phyloP scores from a whole-genome alignment of 2,113 vertebrate genomes.

The Sminthopsis crassicaudata region DNA sequence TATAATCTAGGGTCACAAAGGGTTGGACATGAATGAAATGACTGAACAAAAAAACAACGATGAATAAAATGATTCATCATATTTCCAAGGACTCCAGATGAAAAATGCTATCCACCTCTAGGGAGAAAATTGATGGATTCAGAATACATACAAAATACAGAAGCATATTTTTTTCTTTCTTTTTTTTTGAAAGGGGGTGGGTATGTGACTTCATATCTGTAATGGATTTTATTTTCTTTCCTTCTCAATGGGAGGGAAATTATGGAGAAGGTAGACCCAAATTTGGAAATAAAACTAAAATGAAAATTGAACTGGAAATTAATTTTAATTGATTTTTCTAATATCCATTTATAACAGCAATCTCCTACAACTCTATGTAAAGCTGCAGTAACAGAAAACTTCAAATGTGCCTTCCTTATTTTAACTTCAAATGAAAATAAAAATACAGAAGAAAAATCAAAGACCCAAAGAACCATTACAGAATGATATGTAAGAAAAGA shows the following conservation, averaged over 20 bases:
- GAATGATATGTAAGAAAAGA: not conserved
- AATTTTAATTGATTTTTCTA: not conserved
- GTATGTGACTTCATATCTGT: not conserved
- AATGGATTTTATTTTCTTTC: not conserved
- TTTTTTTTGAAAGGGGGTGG: not conserved
- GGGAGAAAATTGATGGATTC: not conserved
- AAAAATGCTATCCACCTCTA: not conserved
- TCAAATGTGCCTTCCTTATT: not conserved
- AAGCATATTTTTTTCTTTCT: not conserved
- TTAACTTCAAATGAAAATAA: slow-evolving; percentile 27
- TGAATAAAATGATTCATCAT: not conserved
- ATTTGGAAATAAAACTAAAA: not conserved
- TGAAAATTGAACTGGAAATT: not conserved
- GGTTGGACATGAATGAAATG: not conserved
- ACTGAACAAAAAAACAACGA: not conserved
- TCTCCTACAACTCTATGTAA: not conserved
- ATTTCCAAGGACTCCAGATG: not conserved
- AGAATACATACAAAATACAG: not conserved
- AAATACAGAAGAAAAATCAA: not conserved
- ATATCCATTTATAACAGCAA: not conserved
- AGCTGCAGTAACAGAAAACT: not conserved
- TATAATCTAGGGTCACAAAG: not conserved
- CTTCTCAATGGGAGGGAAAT: not conserved
- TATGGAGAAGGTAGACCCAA: not conserved
- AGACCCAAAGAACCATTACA: not conserved